Conservation (phyloP, 2,888 invertebrate species). For the Tillus elongatus region DNA sequence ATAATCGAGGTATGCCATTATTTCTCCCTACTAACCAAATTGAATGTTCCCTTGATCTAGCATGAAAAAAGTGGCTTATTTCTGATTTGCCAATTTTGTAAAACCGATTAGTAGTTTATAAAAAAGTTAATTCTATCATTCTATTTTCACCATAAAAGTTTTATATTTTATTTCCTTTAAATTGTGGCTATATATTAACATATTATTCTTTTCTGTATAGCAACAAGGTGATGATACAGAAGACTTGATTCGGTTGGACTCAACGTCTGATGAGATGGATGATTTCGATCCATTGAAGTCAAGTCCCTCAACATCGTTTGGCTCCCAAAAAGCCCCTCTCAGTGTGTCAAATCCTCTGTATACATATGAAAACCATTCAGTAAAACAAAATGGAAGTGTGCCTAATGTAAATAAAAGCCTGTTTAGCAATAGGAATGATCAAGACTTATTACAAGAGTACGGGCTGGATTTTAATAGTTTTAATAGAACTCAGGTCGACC, state of each 20-base stretch:
- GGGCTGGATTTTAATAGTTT: conserved; percentile 58
- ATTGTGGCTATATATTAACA: too few species aligned
- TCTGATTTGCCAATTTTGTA: too few species aligned
- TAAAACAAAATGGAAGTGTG: conserved; percentile 43
- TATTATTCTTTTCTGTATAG: too few species aligned
- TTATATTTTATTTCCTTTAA: too few species aligned
- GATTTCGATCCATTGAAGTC: conserved; percentile 59
- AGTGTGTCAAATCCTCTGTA: conserved; percentile 46
- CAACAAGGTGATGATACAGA: conserved; percentile 42
- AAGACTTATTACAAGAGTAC: conserved; percentile 63
- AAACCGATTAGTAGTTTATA: too few species aligned
- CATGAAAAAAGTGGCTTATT: too few species aligned
- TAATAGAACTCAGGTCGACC: conserved; percentile 33
- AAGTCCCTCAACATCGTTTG: conserved; percentile 37
- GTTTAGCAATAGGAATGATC: conserved; percentile 43
- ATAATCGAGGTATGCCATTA: too few species aligned
- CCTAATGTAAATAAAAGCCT: conserved; percentile 33
- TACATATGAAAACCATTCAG: conserved; percentile 38
- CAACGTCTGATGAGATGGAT: conserved; percentile 53
- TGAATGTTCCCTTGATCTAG: too few species aligned
- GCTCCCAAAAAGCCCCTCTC: conserved; percentile 41
- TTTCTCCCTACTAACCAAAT: too few species aligned
- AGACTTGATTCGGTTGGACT: conserved; percentile 60
- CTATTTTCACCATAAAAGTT: too few species aligned
- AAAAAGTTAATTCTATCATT: too few species aligned